Evolutionary conservation across 2,888 invertebrate genomes (phyloP), one percentile per base, ranked within the genome.

Genomic region (Luperina testacea): DNA sequence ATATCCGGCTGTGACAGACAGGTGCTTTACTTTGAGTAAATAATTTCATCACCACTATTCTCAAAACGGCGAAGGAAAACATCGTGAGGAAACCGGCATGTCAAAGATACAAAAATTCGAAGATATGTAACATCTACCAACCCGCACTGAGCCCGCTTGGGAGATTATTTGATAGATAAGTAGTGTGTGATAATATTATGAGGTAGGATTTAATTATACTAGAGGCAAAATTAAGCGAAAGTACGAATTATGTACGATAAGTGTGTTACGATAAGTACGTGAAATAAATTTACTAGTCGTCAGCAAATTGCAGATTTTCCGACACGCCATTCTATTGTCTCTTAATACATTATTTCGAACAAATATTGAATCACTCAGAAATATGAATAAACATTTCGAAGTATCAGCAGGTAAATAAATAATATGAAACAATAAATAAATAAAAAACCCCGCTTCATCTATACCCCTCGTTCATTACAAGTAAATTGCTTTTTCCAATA

Each of bases 401-500:
- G 32, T 78, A 57, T 75, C 64, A 61, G 61, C 27, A 64, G 57
- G 64, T 32, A 69, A 17, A 45, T 42, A 70, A 82, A 87, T 82
- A 61, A 27, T 15, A 61, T 2, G 15, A 15, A 61, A 61, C 61
- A 61, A 61, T 15, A 80, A 78, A 82, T 67, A 53, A 48, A 48
- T 48, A 5, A 15, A 59, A 78, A 79, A 13, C 11, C 45, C 9
- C 15, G 51, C 17, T 59, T n/a, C 48, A 74, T 76, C 42, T 57
- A 61, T 71, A 72, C 15, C 24, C 15, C 11, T 20, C 42, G 42
- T 71, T 75, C 77, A 75, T 87, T 80, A 75, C 11, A 57, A 53
- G 70, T 67, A 75, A 77, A 82, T 87, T 79, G 73, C 63, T 78
- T 80, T 84, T 82, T 38, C 9, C 59, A 79, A 80, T 80, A 80